A percentile compares a stretch with the other conserved stretches of the same genome.
phyloP scores from a whole-genome alignment of 2,888 invertebrate genomes.

The Theretra japonica region DNA sequence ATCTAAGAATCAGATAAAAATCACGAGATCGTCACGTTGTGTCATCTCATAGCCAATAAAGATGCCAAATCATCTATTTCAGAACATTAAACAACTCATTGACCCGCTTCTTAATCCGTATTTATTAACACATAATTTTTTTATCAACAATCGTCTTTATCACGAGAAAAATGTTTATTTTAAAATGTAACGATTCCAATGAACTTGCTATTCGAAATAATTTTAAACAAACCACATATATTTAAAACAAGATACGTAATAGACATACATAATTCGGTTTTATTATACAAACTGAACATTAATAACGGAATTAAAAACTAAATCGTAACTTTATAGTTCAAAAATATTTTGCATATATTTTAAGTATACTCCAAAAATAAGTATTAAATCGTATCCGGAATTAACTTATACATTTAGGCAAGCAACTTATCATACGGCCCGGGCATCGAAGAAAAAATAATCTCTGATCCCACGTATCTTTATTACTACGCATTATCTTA shows the following conservation, averaged over 20 bases:
- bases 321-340: no score
- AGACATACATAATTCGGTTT: no score
- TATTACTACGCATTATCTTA: conserved; percentile 39
- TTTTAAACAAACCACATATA: no score
- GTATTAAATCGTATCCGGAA: no score
- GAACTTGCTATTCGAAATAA: neutral
- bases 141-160: conserved; percentile 3
- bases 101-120: conserved; percentile 14
- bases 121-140: neutral
- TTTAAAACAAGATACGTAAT: no score
- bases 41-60: neutral
- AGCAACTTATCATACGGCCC: conserved; percentile 22
- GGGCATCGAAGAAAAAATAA: conserved; percentile 37
- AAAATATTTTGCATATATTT: no score
- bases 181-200: neutral
- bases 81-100: neutral
- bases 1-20: neutral
- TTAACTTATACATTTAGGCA: conserved; percentile 19
- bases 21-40: neutral
- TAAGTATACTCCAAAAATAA: neutral
- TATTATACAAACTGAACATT: no score
- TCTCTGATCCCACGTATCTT: conserved; percentile 38
- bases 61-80: conserved; percentile 15
- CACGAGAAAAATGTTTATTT: neutral
- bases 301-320: no score